These are phyloP conservation scores for Hyperoplus immaculatus DNA, from an alignment of 2,797 vertebrate species.

Conservation along the genomic window DNA sequence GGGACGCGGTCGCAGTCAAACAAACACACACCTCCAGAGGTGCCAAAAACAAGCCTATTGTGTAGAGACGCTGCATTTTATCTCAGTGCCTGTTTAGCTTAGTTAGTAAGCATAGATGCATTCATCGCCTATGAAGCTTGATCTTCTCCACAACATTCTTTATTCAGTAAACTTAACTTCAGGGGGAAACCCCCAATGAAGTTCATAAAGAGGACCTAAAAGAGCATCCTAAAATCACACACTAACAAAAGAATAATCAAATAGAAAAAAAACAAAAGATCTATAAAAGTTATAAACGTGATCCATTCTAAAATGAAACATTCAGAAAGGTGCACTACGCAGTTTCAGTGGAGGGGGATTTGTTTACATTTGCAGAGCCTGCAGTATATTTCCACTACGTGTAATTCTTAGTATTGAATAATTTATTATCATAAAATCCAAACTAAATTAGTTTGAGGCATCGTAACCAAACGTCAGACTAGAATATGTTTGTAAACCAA, in stretches of 20 bases:
- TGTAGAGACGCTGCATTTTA: constrained; percentile 91
- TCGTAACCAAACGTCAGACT: no score
- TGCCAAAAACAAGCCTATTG: constrained; percentile 77
- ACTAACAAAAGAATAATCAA: constrained; percentile 38
- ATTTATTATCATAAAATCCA: no score
- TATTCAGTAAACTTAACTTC: constrained; percentile 91
- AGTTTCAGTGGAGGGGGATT: no score
- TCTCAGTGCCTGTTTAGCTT: constrained; percentile 92
- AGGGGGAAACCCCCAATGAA: constrained; percentile 86
- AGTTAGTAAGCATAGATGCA: constrained; percentile 93
- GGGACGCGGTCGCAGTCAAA: constrained; percentile 59
- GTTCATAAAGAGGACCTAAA: constrained; percentile 74
- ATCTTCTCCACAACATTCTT: constrained; percentile 93
- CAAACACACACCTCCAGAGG: constrained; percentile 61
- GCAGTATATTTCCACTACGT: no score
- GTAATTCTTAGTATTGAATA: no score
- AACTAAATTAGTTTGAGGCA: no score
- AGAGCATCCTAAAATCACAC: constrained; percentile 71
- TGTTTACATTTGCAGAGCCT: no score
- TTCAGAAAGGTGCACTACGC: no score
- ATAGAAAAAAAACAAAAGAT: constrained; percentile 50
- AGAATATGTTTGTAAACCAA: no score
- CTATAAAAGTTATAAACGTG: constrained; percentile 49
- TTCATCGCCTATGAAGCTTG: constrained; percentile 85
- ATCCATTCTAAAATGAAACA: constrained; percentile 39